Evolutionary conservation across 2,888 invertebrate genomes (phyloP).

Genomic region (Ophion ventricosus): DNA sequence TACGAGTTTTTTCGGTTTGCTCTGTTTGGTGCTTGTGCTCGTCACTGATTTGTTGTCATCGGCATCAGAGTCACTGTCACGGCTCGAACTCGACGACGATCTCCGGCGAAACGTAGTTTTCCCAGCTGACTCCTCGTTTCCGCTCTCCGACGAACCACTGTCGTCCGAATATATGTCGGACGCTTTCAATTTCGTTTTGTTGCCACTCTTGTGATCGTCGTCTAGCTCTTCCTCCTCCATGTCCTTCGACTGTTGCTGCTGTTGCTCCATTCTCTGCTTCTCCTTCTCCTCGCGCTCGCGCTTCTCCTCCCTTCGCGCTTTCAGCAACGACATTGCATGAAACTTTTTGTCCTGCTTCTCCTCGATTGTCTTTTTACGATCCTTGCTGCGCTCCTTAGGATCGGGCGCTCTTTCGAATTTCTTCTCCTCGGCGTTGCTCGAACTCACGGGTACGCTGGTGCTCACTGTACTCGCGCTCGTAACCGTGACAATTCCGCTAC

Average conservation of each 20-base stretch:
- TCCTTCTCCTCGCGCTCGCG: conserved; percentile 87
- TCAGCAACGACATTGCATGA: conserved; percentile 96
- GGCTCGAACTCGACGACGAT: conserved; percentile 86
- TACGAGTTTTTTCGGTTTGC: conserved; percentile 83
- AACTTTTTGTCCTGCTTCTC: conserved; percentile 94
- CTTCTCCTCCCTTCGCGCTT: conserved; percentile 95
- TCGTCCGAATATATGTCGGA: conserved; percentile 98
- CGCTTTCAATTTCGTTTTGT: conserved; percentile 90
- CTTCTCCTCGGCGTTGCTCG: conserved; percentile 84
- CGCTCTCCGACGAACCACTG: conserved; percentile 86
- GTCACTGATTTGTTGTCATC: conserved; percentile 84
- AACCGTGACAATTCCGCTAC: not conserved
- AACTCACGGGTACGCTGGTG: not conserved
- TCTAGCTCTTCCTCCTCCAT: conserved; percentile 82
- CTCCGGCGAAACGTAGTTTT: conserved; percentile 83
- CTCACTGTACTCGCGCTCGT: conserved; percentile 9
- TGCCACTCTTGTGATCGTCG: conserved; percentile 81
- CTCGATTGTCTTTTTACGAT: conserved; percentile 95
- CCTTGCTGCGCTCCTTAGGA: conserved; percentile 92
- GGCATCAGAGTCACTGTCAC: conserved; percentile 84
- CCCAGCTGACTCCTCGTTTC: conserved; percentile 81
- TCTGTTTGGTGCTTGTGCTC: conserved; percentile 82
- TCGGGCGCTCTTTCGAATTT: conserved; percentile 85
- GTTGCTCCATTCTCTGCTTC: conserved; percentile 83
- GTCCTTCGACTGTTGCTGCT: conserved; percentile 81